Conservation (phyloP, 2,797 vertebrate genomes). For the Pelodytes ibericus region DNA sequence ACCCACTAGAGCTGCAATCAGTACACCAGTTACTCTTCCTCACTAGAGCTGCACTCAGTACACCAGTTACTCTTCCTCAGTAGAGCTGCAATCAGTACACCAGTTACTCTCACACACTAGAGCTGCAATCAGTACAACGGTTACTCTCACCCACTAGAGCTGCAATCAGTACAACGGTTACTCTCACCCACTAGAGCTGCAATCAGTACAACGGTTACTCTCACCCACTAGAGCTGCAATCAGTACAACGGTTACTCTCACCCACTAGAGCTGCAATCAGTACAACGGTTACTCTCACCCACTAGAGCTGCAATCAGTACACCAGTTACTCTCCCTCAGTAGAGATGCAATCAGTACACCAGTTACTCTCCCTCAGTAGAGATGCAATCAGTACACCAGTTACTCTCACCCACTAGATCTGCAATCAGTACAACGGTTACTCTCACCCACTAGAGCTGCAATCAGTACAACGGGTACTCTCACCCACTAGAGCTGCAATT, state of each 20-base stretch:
- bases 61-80: too few species aligned
- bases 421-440: slow-evolving; percentile 62
- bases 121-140: too few species aligned
- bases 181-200: too few species aligned
- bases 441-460: slow-evolving; percentile 80
- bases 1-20: too few species aligned
- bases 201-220: neutral
- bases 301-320: slow-evolving; percentile 74
- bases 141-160: too few species aligned
- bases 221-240: neutral
- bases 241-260: slow-evolving; percentile 58
- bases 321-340: slow-evolving; percentile 9
- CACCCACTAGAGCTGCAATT: neutral
- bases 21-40: too few species aligned
- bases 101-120: too few species aligned
- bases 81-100: too few species aligned
- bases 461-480: slow-evolving; percentile 32
- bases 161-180: neutral
- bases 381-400: neutral
- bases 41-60: too few species aligned
- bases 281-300: slow-evolving; percentile 66
- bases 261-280: slow-evolving; percentile 76
- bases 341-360: neutral
- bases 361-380: neutral
- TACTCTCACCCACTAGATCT: slow-evolving; percentile 76